Base-by-base conservation (phyloP, 1,140 invertebrate species). In the Aphelenchoides fujianensis region DNA sequence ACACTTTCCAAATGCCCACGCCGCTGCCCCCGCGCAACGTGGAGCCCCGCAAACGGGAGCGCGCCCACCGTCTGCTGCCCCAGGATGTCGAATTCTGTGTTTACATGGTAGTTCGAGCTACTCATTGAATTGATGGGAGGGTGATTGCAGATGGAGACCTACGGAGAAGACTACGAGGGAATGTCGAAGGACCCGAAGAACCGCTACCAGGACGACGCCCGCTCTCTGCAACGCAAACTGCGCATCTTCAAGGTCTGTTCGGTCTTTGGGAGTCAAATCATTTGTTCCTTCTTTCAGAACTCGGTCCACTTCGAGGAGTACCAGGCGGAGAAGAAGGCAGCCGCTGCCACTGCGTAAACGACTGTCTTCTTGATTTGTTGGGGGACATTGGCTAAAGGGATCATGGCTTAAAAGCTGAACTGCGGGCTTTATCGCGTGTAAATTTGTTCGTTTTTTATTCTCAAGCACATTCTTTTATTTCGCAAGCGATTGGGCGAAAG, bases 51-150 rank as follows among this genome's bases (percentile, higher is more conserved):
- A 72, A 54, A 34, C 70, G 70, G n/a, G 71, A 74, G 48, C 72
- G 72, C 16, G 52, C 41, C 41, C 36, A 73, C 35, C 61, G 54
- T 34, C 34, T 75, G 28, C 32, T 77, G 35, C 74, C 74, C 1
- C 59, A 48, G 30, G 74, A 75, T 35, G 74, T 75, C 34, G 69
- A 71, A 32, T 75, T 61, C 41, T 75, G 74, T 68, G 31, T 57
- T 2, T 68, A 77, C 19, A 75, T 75, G 74, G n/a, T n/a, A n/a
- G n/a, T n/a, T n/a, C n/a, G n/a, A n/a, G n/a, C n/a, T n/a, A n/a
- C n/a, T n/a, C n/a, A 77, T 75, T 55, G 74, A 75, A 54, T 76
- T n/a, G 64, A 7, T 76, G 76, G 30, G 69, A 59, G 52, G 74
- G 76, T 12, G 52, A 74, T 76, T 74, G 62, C 72, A n/a, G n/a